These are phyloP conservation scores for Macrotrachela quadricornifera DNA, from an alignment of 1,140 invertebrate species.

Conservation along the genomic window DNA sequence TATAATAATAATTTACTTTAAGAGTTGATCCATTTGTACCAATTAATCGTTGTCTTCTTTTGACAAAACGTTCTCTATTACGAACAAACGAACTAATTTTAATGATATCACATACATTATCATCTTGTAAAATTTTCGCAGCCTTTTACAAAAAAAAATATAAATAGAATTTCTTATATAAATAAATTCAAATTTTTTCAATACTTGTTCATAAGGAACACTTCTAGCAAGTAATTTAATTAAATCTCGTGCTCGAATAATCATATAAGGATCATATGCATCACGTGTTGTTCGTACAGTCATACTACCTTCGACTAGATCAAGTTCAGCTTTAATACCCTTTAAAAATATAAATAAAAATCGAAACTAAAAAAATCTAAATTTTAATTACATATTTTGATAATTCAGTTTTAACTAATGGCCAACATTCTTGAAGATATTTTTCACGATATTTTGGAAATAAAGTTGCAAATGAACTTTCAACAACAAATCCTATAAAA, in stretches of 20 bases:
- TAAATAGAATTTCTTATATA: neutral
- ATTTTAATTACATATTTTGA: constrained; percentile 20
- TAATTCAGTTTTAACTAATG: constrained; percentile 65
- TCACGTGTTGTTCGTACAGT: constrained; percentile 78
- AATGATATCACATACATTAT: constrained; percentile 78
- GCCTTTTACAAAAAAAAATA: constrained; percentile 19
- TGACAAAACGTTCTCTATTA: constrained; percentile 85
- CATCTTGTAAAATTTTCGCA: constrained; percentile 47
- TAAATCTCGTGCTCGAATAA: constrained; percentile 84
- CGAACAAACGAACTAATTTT: constrained; percentile 74
- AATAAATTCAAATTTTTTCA: neutral
- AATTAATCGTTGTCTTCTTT: constrained; percentile 74
- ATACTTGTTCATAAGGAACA: constrained; percentile 84
- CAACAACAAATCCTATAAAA: constrained; percentile 39
- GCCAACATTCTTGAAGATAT: constrained; percentile 86
- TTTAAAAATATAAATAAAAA: constrained; percentile 23
- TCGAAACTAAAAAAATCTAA: neutral
- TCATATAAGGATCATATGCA: constrained; percentile 94
- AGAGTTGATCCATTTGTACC: constrained; percentile 88
- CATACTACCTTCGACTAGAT: constrained; percentile 84
- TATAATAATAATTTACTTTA: constrained; percentile 35
- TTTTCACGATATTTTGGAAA: constrained; percentile 84
- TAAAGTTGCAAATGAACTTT: constrained; percentile 55
- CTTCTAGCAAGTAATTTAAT: constrained; percentile 81
- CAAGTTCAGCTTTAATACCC: constrained; percentile 66